These are phyloP conservation scores for Luehdorfia chinensis DNA, from an alignment of 1,140 invertebrate genomes.

Conservation along the genomic window DNA sequence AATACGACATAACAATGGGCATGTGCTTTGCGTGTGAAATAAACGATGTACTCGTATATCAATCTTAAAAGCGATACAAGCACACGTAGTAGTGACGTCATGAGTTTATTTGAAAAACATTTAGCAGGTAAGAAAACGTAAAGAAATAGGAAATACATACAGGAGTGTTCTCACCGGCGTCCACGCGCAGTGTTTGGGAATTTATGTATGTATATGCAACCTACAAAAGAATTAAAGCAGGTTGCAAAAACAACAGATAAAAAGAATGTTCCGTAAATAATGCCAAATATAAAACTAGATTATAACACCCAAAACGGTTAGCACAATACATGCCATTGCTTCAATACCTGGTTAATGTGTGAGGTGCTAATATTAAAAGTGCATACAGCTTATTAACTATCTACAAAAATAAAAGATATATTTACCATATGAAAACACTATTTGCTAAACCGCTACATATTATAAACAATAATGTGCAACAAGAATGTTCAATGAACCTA, in stretches of 20 bases:
- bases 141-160: conserved; percentile 77
- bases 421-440: not conserved
- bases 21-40: too few species aligned
- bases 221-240: conserved; percentile 74
- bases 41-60: too few species aligned
- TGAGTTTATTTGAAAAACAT: conserved; percentile 5
- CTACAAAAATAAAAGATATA: not conserved
- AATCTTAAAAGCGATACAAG: conserved; percentile 10
- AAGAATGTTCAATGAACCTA: not conserved
- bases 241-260: conserved; percentile 71
- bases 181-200: conserved; percentile 59
- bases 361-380: conserved; percentile 12
- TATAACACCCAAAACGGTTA: conserved; percentile 22
- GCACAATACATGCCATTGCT: conserved; percentile 25
- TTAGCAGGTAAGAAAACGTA: conserved; percentile 26
- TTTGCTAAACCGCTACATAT: conserved; percentile 3
- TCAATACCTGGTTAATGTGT: not conserved
- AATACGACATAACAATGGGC: conserved; percentile 2
- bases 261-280: conserved; percentile 31
- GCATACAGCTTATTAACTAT: conserved; percentile 1
- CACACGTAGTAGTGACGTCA: conserved; percentile 6
- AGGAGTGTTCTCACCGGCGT: conserved; percentile 74
- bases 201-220: conserved; percentile 74
- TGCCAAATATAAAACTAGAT: conserved; percentile 23
- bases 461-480: conserved; percentile 7